Percentiles rank a stretch among this genome's conserved stretches.
phyloP scores from a whole-genome alignment of 1,140 invertebrate genomes.

The Holcopasites calliopsidis region DNA sequence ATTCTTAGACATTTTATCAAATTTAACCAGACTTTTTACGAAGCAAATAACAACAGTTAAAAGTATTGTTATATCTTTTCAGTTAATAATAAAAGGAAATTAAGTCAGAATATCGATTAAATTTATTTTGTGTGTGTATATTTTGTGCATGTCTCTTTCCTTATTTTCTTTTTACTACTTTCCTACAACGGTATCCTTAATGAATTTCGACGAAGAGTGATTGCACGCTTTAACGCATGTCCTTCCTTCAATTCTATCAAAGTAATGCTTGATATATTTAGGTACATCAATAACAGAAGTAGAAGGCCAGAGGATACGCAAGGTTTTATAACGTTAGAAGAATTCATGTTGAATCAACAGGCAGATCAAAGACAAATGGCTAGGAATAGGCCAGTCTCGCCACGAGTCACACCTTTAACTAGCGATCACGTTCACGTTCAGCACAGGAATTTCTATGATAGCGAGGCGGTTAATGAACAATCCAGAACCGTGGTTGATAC shows the following conservation, averaged over 20 bases:
- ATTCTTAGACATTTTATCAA: not conserved
- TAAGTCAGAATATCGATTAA: constrained; percentile 19
- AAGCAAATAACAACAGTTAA: not conserved
- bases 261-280: constrained; percentile 1
- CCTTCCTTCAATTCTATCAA: not conserved
- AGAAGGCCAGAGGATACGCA: constrained; percentile 74
- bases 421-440: constrained; percentile 70
- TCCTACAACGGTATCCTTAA: constrained; percentile 32
- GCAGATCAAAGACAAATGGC: constrained; percentile 77
- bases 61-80: constrained; percentile 22
- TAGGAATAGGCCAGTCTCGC: constrained; percentile 48
- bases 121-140: constrained; percentile 36
- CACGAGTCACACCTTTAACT: constrained; percentile 58
- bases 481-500: constrained; percentile 12
- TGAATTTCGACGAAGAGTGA: not conserved
- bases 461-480: constrained; percentile 34
- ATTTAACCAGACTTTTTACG: not conserved
- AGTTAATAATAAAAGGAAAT: constrained; percentile 16
- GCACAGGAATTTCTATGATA: constrained; percentile 63
- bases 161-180: not conserved
- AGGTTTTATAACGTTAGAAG: constrained; percentile 84
- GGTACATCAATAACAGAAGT: constrained; percentile 38
- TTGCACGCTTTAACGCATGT: not conserved
- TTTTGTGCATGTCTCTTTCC: constrained; percentile 31
- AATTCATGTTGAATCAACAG: constrained; percentile 87